Base-by-base conservation (phyloP, 2,888 invertebrate species). In the Zygogramma bicolorata region DNA sequence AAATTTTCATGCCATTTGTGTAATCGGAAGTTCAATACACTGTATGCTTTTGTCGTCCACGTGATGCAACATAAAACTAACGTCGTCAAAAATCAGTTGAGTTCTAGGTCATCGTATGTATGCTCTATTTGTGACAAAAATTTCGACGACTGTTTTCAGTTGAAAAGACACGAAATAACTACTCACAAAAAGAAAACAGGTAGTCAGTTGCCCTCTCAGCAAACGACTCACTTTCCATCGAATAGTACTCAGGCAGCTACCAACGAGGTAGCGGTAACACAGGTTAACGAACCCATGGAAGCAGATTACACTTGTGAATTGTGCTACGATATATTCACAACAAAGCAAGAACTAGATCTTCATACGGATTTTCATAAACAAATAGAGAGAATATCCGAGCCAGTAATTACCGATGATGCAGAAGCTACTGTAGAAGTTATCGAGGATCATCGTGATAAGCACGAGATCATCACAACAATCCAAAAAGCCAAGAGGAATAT, bases 301-400 rank as follows among this genome's bases (percentile, higher is more conserved):
- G 62, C n/a, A 8, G 22, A 65, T 86, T 62, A 88, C 87, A 76
- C 76, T 20, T 82, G 82, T 42, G 78, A 80, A n/a, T 69, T 79
- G 4, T 84, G 84, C 67, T 83, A 82, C 25, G 82, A 83, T 49
- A 76, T 78, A 40, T 84, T 83, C 68, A 70, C 75, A 15, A 69
- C 78, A 4, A 71, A 78, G 67, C 78, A 79, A 38, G 78, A 81
- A 29, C 60, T 84, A 25, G 69, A 70, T 1, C 73, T 59, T 15
- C 84, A 84, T 61, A 79, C 78, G 57, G 73, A 77, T 42, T 73
- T 79, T 6, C 77, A 80, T 25, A 74, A 74, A 69, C 65, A 77
- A 38, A 29, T 78, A 15, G 76, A 77, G 13, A 58, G 68, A 18
- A 67, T 62, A 0, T 60, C 70, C 0, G 58, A 65, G 20, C 58